Evolutionary conservation across 2,113 vertebrate genomes (phyloP).

Genomic region (Himantopus leucocephalus): DNA sequence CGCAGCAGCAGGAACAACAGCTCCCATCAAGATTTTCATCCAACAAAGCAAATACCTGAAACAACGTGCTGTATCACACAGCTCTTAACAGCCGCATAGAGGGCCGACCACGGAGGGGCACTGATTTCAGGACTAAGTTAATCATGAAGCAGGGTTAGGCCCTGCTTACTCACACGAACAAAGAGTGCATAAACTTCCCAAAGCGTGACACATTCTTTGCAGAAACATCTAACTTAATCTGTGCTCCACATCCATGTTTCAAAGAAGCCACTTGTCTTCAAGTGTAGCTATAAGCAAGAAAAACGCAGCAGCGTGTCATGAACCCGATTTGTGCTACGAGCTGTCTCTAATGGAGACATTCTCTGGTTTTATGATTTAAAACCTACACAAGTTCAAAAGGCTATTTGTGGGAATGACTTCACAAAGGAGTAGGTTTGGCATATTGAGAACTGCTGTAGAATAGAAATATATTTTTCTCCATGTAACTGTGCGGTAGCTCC

Average conservation of each 20-base stretch:
- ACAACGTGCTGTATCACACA: not conserved
- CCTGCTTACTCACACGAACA: not conserved
- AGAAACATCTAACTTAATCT: not conserved
- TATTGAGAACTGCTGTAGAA: not conserved
- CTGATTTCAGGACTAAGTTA: not conserved
- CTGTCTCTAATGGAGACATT: not conserved
- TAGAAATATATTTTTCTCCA: not conserved
- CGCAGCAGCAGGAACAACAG: not conserved
- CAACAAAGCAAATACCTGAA: not conserved
- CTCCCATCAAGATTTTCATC: not conserved
- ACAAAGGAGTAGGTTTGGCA: not conserved
- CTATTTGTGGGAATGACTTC: not conserved
- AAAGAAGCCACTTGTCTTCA: not conserved
- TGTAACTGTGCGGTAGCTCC: not conserved
- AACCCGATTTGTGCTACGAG: not conserved
- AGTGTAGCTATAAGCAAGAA: not conserved
- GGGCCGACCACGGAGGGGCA: fast-evolving
- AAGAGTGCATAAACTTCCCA: not conserved
- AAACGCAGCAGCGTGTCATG: not conserved
- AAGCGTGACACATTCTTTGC: fast-evolving
- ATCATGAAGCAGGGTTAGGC: not conserved
- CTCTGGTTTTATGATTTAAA: not conserved
- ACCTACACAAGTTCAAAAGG: not conserved
- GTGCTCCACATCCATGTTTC: not conserved
- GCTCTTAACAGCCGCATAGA: not conserved